Conservation (phyloP, 2,113 vertebrate species). For the Budorcas taxicolor region DNA sequence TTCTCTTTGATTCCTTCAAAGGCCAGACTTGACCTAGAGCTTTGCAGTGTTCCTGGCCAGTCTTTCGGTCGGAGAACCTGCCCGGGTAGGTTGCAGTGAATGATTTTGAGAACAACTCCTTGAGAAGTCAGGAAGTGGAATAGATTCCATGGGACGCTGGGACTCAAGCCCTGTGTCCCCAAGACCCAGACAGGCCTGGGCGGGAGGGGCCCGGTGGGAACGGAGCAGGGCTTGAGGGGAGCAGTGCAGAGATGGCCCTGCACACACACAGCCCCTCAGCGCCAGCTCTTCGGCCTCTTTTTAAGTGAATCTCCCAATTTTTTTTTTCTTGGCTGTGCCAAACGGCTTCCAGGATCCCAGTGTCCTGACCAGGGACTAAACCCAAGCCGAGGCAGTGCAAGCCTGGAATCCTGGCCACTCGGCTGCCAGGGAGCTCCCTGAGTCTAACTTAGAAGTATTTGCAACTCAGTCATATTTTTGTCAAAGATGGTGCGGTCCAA, state of each 20-base stretch:
- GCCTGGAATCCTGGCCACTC: not conserved
- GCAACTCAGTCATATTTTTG: not conserved
- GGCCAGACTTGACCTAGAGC: not conserved
- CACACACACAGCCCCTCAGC: fast-evolving
- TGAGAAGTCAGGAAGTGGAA: not conserved
- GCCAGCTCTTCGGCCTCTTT: not conserved
- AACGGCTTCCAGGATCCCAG: not conserved
- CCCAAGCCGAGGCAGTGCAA: not conserved
- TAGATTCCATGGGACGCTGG: not conserved
- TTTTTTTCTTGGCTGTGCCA: not conserved
- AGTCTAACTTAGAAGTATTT: not conserved
- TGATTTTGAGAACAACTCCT: not conserved
- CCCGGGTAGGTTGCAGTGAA: not conserved
- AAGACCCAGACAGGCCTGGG: not conserved
- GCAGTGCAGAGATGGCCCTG: not conserved
- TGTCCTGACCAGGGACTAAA: not conserved
- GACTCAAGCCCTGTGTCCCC: not conserved
- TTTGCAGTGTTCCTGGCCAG: not conserved
- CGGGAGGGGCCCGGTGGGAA: not conserved
- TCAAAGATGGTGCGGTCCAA: not conserved
- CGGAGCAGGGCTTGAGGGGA: not conserved
- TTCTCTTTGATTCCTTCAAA: not conserved
- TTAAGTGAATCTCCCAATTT: not conserved
- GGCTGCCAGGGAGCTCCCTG: not conserved
- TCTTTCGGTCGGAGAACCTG: not conserved